Evolutionary conservation across 2,888 invertebrate genomes (phyloP).

Genomic region (Xanthia togata): DNA sequence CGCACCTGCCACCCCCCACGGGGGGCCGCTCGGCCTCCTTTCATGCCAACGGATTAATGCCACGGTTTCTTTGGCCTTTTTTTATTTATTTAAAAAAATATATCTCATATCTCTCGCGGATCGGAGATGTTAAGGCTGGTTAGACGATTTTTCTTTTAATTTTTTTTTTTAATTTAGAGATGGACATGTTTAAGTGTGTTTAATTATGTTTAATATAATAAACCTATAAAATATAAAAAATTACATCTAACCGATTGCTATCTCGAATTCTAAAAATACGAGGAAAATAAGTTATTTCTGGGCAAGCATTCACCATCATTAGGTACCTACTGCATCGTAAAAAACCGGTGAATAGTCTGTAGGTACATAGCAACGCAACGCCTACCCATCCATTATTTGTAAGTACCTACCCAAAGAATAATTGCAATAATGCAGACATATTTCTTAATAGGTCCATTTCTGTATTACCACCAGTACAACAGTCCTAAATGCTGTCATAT

Average conservation of each 20-base stretch:
- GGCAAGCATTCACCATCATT: background rate
- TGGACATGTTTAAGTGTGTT: background rate
- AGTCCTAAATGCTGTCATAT: background rate
- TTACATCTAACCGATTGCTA: background rate
- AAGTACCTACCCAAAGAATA: background rate
- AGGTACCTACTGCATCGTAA: too few species aligned
- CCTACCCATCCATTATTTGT: background rate
- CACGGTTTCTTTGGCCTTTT: conserved; percentile 73
- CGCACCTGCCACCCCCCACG: conserved; percentile 86
- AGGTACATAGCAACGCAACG: background rate
- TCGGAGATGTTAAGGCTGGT: conserved; percentile 49
- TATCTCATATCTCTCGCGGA: conserved; percentile 60
- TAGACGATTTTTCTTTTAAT: conserved; percentile 19
- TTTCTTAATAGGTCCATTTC: background rate
- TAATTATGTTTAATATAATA: background rate
- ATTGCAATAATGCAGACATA: background rate
- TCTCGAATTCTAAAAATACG: background rate
- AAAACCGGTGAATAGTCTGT: background rate
- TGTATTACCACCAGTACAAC: too few species aligned
- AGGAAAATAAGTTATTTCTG: background rate
- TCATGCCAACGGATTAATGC: conserved; percentile 85
- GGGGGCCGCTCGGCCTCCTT: conserved; percentile 76
- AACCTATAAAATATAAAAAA: background rate
- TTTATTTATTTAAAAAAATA: conserved; percentile 68
- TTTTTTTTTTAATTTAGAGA: conserved; percentile 5